Percentiles rank a stretch among this genome's conserved stretches.
phyloP scores from a whole-genome alignment of 2,113 vertebrate species.

The Amblyornis subalaris region DNA sequence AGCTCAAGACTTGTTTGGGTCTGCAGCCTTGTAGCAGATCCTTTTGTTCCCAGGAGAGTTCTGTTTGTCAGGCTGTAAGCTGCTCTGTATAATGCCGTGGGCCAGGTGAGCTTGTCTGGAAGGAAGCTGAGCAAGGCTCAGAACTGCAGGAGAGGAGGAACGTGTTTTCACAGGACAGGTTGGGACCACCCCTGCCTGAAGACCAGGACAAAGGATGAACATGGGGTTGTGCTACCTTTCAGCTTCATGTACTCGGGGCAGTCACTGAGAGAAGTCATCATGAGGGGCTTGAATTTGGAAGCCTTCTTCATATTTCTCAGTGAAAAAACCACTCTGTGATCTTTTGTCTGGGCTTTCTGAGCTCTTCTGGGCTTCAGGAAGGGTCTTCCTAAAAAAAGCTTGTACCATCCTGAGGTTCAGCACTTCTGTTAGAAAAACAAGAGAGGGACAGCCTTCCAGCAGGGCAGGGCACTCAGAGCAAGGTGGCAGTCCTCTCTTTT shows the following conservation, averaged over 20 bases:
- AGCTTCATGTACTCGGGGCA: neutral
- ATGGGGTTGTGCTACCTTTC: neutral
- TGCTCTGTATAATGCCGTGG: accelerated
- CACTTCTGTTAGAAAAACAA: neutral
- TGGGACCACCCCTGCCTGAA: neutral
- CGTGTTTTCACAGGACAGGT: neutral
- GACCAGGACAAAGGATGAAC: neutral
- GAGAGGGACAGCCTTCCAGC: neutral
- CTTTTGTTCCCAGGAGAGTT: neutral
- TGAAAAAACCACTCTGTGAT: neutral
- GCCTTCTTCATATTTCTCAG: neutral
- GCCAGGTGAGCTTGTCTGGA: neutral
- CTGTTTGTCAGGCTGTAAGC: neutral
- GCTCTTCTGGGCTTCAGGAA: neutral
- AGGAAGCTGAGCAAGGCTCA: neutral
- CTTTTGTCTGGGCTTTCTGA: neutral
- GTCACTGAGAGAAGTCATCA: neutral
- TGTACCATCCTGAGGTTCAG: neutral
- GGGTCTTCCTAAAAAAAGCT: neutral
- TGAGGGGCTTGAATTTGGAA: neutral
- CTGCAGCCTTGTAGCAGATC: neutral
- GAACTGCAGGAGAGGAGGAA: neutral
- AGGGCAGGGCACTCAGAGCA: neutral
- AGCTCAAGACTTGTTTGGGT: neutral
- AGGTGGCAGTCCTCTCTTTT: neutral